phyloP scores from a whole-genome alignment of 2,888 invertebrate species.

The Diaprepes abbreviatus region DNA sequence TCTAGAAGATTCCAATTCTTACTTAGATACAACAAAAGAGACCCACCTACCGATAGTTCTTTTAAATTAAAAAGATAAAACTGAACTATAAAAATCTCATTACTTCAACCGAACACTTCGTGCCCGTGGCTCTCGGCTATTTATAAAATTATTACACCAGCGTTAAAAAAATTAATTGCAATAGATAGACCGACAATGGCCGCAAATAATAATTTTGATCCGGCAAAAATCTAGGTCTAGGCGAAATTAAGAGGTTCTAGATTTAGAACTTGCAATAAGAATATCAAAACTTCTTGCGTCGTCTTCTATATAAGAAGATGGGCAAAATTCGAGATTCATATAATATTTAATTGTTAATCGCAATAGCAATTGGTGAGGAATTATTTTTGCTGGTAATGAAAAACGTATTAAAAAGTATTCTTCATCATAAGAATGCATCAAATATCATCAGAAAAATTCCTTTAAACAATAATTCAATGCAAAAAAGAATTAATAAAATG shows the following conservation, averaged over 20 bases:
- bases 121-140: conserved; percentile 35
- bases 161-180: conserved; percentile 41
- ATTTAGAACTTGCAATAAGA: conserved; percentile 18
- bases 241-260: conserved; percentile 27
- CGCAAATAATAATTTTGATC: conserved; percentile 41
- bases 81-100: conserved; percentile 36
- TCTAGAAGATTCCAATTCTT: background rate
- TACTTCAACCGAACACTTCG: conserved; percentile 39
- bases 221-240: conserved; percentile 46
- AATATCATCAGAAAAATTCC: too few species aligned
- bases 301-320: too few species aligned
- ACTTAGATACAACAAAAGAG: conserved; percentile 3
- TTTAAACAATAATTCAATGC: too few species aligned
- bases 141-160: conserved; percentile 41
- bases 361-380: too few species aligned
- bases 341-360: too few species aligned
- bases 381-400: too few species aligned
- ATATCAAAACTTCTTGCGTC: too few species aligned
- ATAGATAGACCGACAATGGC: conserved; percentile 41
- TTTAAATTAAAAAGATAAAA: conserved; percentile 26
- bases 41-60: conserved; percentile 22
- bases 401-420: too few species aligned
- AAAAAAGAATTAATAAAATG: too few species aligned
- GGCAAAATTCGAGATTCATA: too few species aligned
- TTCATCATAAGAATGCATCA: too few species aligned